Evolutionary conservation across 2,888 invertebrate genomes (phyloP).

Genomic region (Chorisops tibialis): DNA sequence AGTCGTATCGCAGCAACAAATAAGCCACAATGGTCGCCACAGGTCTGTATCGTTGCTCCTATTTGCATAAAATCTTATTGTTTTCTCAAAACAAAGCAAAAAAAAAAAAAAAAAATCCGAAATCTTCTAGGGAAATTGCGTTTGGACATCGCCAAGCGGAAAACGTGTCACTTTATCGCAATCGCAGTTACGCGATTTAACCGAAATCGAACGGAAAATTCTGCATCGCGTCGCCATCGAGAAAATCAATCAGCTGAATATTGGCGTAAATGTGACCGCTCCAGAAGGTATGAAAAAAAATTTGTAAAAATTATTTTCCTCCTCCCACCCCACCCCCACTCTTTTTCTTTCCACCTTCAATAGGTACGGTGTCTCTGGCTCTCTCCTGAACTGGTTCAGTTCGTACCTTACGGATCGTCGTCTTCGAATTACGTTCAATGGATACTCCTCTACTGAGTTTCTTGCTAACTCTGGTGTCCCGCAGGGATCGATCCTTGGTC

Average conservation of each 20-base stretch:
- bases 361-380: too few species aligned
- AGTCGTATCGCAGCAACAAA: conserved; percentile 55
- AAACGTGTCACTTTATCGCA: conserved; percentile 62
- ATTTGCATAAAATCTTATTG: too few species aligned
- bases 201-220: conserved; percentile 69
- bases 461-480: too few species aligned
- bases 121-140: conserved; percentile 66
- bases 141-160: conserved; percentile 68
- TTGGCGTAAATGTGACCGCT: conserved; percentile 75
- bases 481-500: too few species aligned
- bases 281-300: conserved; percentile 64
- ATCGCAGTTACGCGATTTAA: conserved; percentile 62
- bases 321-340: not conserved
- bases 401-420: too few species aligned
- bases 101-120: too few species aligned
- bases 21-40: conserved; percentile 70
- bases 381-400: too few species aligned
- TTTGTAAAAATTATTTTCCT: not conserved
- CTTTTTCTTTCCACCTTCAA: too few species aligned
- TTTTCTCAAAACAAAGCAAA: not conserved
- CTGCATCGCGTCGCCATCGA: conserved; percentile 84
- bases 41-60: too few species aligned
- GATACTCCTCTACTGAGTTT: too few species aligned
- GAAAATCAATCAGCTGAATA: conserved; percentile 79
- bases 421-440: too few species aligned